A percentile compares a stretch with the other conserved stretches of the same genome.
Conservation (phyloP, 2,888 invertebrate genomes). For the Pristionchus arcanus region DNA sequence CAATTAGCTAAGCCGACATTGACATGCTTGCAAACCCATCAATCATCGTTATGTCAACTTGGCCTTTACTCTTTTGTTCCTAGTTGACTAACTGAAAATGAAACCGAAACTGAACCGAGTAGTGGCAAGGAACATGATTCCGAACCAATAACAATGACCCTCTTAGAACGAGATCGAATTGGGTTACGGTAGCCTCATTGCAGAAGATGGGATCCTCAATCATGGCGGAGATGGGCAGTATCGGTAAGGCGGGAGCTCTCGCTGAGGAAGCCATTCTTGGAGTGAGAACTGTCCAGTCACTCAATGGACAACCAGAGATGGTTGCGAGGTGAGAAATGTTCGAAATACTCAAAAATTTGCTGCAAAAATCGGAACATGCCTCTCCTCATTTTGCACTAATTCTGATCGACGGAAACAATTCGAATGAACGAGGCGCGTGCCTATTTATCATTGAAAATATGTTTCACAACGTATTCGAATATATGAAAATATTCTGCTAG, state of each 20-base stretch:
- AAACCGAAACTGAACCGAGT: no score
- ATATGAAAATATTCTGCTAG: no score
- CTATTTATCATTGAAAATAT: background rate
- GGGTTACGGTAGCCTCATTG: conserved; percentile 45
- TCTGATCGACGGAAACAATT: no score
- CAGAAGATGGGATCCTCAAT: conserved; percentile 69
- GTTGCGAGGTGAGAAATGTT: conserved; percentile 60
- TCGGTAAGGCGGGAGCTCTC: conserved; percentile 71
- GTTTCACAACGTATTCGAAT: background rate
- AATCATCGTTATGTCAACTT: no score
- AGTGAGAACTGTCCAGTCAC: conserved; percentile 72
- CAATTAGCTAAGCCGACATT: no score
- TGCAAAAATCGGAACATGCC: no score
- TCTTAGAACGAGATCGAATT: no score
- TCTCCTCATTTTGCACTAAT: background rate
- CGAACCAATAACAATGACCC: background rate
- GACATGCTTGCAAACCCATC: no score
- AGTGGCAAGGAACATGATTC: background rate
- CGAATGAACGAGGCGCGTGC: no score
- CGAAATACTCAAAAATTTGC: no score
- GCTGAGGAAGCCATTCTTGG: conserved; percentile 73
- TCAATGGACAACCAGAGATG: conserved; percentile 72
- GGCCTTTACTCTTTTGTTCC: no score
- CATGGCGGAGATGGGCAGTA: conserved; percentile 63
- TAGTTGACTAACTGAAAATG: no score